A percentile compares a stretch with the other conserved stretches of the same genome.
These are phyloP conservation scores for Phymanthus crucifer DNA, from an alignment of 92 coral and sea anemone genomes.

Conservation along the genomic window DNA sequence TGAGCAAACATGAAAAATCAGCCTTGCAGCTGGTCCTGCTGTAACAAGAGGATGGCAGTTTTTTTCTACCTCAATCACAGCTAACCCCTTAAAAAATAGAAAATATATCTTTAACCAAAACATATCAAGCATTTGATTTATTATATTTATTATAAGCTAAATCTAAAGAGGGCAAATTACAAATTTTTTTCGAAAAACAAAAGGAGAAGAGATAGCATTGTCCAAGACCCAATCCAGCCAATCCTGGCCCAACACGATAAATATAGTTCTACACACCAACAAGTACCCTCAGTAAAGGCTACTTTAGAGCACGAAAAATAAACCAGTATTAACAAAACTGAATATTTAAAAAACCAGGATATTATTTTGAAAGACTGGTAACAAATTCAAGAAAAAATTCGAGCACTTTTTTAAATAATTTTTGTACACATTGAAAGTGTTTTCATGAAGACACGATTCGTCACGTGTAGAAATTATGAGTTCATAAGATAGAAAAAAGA, in stretches of 20 bases:
- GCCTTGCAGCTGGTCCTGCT: background rate
- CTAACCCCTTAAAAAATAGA: background rate
- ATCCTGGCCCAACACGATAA: constrained; percentile 5
- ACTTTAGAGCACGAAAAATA: background rate
- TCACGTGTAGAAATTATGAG: constrained; percentile 3
- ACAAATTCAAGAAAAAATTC: too few relatives aligned
- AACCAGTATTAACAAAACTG: background rate
- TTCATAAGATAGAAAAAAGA: background rate
- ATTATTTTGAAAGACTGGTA: background rate
- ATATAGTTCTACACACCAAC: background rate
- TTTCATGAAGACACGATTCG: background rate
- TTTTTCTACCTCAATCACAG: background rate
- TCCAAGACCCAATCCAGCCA: background rate
- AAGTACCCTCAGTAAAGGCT: background rate
- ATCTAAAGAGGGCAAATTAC: background rate
- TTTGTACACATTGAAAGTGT: background rate
- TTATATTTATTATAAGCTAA: background rate
- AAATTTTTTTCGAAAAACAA: background rate
- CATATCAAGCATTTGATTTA: background rate
- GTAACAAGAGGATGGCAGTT: background rate
- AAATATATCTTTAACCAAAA: background rate
- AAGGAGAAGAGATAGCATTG: background rate
- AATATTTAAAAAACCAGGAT: background rate
- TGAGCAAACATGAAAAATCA: constrained; percentile 6
- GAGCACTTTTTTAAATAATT: too few relatives aligned